A percentile compares a stretch with the other conserved stretches of the same genome.
phyloP scores from a whole-genome alignment of 2,888 invertebrate species.

The Trachelus iudaicus region DNA sequence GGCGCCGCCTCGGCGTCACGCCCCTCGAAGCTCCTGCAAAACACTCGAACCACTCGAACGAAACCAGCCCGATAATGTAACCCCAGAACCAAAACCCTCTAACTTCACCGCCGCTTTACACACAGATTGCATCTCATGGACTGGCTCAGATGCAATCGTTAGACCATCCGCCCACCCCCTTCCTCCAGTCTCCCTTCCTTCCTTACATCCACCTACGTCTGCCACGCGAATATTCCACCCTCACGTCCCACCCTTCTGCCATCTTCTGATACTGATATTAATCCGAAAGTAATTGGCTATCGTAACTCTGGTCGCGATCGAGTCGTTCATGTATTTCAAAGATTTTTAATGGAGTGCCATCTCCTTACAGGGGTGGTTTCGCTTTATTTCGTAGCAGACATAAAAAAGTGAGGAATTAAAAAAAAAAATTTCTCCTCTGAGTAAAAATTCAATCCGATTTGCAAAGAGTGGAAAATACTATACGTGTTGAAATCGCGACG shows the following conservation, averaged over 20 bases:
- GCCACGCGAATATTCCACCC: background rate
- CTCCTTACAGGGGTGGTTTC: too few species aligned
- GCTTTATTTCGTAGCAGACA: background rate
- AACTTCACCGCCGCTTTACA: slow-evolving; percentile 51
- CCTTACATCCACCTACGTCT: background rate
- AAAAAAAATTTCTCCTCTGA: too few species aligned
- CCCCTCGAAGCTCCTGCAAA: slow-evolving; percentile 41
- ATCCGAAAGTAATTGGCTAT: background rate
- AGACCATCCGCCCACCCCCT: slow-evolving; percentile 35
- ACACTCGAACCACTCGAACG: slow-evolving; percentile 13
- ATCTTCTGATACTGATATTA: background rate
- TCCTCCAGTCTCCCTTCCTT: background rate
- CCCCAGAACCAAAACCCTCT: slow-evolving; percentile 18
- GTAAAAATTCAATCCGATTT: slow-evolving; percentile 49
- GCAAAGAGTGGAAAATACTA: slow-evolving; percentile 52
- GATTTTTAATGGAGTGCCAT: background rate
- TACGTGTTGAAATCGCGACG: slow-evolving; percentile 37
- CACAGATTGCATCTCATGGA: slow-evolving; percentile 53
- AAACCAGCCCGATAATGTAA: slow-evolving; percentile 27
- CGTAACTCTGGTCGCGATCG: background rate
- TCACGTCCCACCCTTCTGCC: background rate
- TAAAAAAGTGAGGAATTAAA: too few species aligned
- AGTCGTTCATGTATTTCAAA: background rate
- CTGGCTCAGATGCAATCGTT: slow-evolving; percentile 50
- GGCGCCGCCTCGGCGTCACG: slow-evolving; percentile 49